Evolutionary conservation across 2,113 vertebrate species (phyloP).

Genomic region (Crotalus helleri): DNA sequence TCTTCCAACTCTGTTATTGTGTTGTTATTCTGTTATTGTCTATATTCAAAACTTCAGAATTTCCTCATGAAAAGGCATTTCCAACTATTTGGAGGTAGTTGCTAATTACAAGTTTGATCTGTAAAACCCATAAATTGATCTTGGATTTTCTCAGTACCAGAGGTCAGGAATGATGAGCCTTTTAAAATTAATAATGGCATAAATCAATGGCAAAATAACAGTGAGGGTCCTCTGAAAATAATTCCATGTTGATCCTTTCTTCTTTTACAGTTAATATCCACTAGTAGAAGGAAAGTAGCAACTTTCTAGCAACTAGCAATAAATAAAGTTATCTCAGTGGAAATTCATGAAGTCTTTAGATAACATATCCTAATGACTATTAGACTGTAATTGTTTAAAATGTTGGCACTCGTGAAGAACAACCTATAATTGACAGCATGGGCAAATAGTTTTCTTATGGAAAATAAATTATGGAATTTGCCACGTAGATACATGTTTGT

Average conservation of each 20-base stretch:
- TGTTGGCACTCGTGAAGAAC: background rate
- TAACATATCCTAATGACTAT: background rate
- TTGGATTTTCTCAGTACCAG: background rate
- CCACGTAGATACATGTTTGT: background rate
- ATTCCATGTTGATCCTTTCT: background rate
- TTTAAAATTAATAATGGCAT: background rate
- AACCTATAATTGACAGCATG: background rate
- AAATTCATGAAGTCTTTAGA: background rate
- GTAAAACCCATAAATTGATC: background rate
- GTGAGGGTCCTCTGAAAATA: background rate
- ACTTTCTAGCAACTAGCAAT: background rate
- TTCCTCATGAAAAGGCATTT: background rate
- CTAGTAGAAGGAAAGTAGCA: background rate
- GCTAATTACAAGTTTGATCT: background rate
- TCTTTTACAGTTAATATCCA: background rate
- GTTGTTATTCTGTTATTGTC: too few relatives aligned
- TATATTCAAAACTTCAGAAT: background rate
- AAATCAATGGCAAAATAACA: background rate
- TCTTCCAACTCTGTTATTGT: too few relatives aligned
- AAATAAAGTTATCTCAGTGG: background rate
- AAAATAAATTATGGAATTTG: conserved; percentile 1
- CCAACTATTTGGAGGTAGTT: background rate
- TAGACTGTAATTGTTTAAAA: background rate
- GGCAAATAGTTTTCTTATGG: background rate
- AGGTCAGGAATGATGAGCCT: background rate